Percentiles rank a stretch among this genome's conserved stretches.
phyloP scores from a whole-genome alignment of 2,888 invertebrate genomes.

The Diaphora mendica region DNA sequence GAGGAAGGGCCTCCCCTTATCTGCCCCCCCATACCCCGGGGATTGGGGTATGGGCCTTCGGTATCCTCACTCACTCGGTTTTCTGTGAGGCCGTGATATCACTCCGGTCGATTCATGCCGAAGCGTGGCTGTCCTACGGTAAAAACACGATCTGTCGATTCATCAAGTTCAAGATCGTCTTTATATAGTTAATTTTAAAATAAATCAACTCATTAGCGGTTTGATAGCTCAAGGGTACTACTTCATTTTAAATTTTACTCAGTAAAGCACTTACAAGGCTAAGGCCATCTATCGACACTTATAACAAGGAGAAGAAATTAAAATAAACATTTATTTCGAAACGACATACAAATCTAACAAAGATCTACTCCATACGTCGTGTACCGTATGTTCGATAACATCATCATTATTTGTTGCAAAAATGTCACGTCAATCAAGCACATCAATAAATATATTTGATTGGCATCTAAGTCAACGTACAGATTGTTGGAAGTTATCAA shows the following conservation, averaged over 20 bases:
- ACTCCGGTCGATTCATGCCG: too few species aligned
- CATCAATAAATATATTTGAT: constrained; percentile 19
- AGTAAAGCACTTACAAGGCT: neutral
- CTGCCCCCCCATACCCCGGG: too few species aligned
- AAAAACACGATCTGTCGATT: neutral
- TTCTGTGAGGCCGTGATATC: too few species aligned
- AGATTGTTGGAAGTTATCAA: neutral
- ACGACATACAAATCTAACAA: constrained; percentile 10
- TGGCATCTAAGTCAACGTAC: neutral
- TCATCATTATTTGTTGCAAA: constrained; percentile 51
- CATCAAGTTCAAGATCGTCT: too few species aligned
- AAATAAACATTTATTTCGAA: neutral
- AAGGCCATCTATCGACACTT: neutral
- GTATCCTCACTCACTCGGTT: too few species aligned
- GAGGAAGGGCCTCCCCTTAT: too few species aligned
- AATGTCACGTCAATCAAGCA: constrained; percentile 63
- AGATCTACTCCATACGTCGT: constrained; percentile 9
- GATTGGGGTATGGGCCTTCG: too few species aligned
- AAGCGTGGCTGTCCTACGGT: too few species aligned
- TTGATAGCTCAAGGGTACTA: neutral
- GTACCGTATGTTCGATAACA: constrained; percentile 31
- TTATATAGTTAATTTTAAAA: neutral
- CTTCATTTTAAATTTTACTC: neutral
- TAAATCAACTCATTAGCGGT: neutral
- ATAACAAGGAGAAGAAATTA: neutral